Evolutionary conservation across 1,140 invertebrate genomes (phyloP), one percentile per base, ranked within the genome.

Genomic region (Aphis gossypii): DNA sequence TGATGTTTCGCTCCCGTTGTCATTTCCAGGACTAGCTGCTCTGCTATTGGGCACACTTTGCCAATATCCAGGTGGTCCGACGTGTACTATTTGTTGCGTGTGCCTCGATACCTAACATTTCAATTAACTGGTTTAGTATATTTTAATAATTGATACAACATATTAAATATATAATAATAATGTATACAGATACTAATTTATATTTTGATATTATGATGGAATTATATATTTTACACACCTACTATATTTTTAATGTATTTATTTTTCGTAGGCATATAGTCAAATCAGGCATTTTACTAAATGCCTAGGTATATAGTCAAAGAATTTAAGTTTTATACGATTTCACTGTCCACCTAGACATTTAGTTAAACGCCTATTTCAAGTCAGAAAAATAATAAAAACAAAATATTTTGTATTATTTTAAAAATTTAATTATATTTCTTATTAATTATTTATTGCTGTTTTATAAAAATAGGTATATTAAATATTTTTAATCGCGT

Each of bases 1-100:
- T 35, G 94, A 95, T 9, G 94, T 94, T 90, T 95, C 94, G 86
- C 94, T 94, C 18, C 86, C 94, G 60, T 94, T 94, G 82, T 94
- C 94, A 38, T 90, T 93, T 9, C 94, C 94, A 11, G 94, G 94
- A 76, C 94, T 94, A 25, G 90, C 94, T 2, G 94, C 94, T 44
- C 94, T 92, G 41, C 94, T 94, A 14, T 89, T 94, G 44, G 92
- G 89, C 35, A 90, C 90, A 41, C 93, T 54, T 48, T 90, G 88
- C 68, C 89, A 90, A 35, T 93, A 90, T 38, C 82, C 94, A 0
- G 92, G 35, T 38, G 92, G 92, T n/a, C 92, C 92, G 30, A 86
- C 23, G 35, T 51, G 92, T 41, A 21, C 48, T 76, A 93, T 93
- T 84, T 93, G 92, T 68, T 93, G 92, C 8, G 92, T 93, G 25